Conservation (phyloP, 2,888 invertebrate species). For the Stenurella melanura region DNA sequence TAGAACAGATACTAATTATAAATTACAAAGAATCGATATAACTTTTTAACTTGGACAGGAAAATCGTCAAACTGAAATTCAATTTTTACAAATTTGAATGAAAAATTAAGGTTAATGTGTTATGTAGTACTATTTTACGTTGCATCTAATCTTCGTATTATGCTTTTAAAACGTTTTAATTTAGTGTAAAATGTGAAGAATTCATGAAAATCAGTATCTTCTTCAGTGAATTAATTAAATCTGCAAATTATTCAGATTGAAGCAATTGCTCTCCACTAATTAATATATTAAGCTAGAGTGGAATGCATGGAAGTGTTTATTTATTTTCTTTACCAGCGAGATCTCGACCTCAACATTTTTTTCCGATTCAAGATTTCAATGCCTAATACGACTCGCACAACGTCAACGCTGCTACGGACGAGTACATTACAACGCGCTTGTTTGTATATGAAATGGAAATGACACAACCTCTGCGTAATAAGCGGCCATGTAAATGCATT, state of each 20-base stretch:
- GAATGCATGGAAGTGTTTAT: conserved; percentile 56
- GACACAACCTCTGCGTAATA: conserved; percentile 16
- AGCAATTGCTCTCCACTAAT: conserved; percentile 55
- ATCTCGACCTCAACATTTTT: conserved; percentile 54
- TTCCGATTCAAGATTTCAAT: conserved; percentile 42
- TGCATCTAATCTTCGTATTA: too few relatives aligned
- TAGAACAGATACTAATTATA: too few relatives aligned
- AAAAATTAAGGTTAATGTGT: too few relatives aligned
- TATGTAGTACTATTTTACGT: too few relatives aligned
- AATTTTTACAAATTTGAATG: too few relatives aligned
- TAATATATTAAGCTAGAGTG: conserved; percentile 56
- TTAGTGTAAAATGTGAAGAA: too few relatives aligned
- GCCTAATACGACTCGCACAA: conserved; percentile 21
- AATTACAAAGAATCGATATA: too few relatives aligned
- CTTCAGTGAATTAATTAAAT: conserved; percentile 50
- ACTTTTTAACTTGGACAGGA: too few relatives aligned
- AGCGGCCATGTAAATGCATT: conserved; percentile 9
- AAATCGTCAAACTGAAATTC: too few relatives aligned
- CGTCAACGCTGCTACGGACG: conserved; percentile 16
- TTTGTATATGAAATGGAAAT: conserved; percentile 1
- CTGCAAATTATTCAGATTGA: conserved; percentile 47
- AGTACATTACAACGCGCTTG: conserved; percentile 12
- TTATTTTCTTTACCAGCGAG: conserved; percentile 51
- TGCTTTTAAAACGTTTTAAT: too few relatives aligned
- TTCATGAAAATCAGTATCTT: neutral